A percentile compares a stretch with the other conserved stretches of the same genome.
Conservation (phyloP, 2,888 invertebrate genomes). For the Megaustenia siamemsis region DNA sequence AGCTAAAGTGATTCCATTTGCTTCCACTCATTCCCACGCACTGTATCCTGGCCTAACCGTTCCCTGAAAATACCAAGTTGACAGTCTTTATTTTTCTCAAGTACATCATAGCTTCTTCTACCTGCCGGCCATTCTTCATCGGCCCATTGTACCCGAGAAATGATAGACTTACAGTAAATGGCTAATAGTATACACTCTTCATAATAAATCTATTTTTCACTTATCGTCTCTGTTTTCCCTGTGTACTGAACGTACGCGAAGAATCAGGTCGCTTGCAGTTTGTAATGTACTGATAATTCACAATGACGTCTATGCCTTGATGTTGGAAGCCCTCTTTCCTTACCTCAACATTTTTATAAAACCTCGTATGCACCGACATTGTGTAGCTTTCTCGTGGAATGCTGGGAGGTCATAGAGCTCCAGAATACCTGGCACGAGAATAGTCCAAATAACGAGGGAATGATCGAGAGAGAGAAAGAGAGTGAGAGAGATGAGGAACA, state of each 20-base stretch:
- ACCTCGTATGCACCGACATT: neutral
- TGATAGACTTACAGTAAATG: neutral
- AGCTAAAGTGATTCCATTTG: neutral
- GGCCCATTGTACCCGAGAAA: neutral
- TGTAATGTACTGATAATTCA: slow-evolving; percentile 5
- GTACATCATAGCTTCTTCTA: neutral
- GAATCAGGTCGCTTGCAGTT: neutral
- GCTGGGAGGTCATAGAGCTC: neutral
- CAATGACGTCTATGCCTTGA: neutral
- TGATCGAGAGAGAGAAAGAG: neutral
- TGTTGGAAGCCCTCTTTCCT: neutral
- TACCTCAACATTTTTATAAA: neutral
- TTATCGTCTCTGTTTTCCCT: neutral
- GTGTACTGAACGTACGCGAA: neutral
- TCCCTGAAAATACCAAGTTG: neutral
- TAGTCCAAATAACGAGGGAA: neutral
- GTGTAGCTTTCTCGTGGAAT: neutral
- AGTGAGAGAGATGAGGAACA: neutral
- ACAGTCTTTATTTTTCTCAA: neutral
- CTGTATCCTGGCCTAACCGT: neutral
- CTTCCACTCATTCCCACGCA: neutral
- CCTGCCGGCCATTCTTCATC: neutral
- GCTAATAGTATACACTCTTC: neutral
- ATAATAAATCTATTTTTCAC: neutral
- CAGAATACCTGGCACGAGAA: neutral